Percentiles rank a stretch among this genome's conserved stretches.
Evolutionary conservation across 1,140 invertebrate species (phyloP).

Genomic region (Ceratina japonica): DNA sequence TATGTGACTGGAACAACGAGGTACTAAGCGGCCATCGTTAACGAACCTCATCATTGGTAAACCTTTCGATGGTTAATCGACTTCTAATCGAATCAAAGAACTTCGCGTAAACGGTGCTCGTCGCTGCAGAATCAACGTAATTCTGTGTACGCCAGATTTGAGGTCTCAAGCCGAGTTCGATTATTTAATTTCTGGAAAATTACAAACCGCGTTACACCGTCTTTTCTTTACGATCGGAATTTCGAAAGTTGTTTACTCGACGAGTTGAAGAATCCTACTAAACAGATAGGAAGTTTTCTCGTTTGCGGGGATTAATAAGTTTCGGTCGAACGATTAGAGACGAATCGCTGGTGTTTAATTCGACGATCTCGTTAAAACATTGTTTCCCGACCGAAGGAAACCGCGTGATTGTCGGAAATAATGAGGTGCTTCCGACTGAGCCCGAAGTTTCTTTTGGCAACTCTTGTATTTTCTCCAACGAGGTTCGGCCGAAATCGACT

Average conservation of each 20-base stretch:
- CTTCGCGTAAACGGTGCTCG: neutral
- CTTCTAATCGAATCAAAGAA: constrained; percentile 13
- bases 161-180: too few relatives aligned
- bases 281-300: constrained; percentile 16
- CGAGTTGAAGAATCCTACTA: constrained; percentile 9
- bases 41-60: neutral
- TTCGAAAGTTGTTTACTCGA: neutral
- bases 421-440: too few relatives aligned
- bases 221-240: neutral
- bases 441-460: too few relatives aligned
- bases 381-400: neutral
- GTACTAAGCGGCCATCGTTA: constrained; percentile 2
- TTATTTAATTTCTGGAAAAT: neutral
- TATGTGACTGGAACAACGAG: constrained; percentile 9
- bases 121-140: constrained; percentile 8
- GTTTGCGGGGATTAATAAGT: constrained; percentile 29
- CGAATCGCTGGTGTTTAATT: constrained; percentile 3
- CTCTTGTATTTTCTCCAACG: too few relatives aligned
- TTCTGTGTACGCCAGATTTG: neutral
- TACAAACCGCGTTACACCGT: neutral
- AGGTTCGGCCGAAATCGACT: too few relatives aligned
- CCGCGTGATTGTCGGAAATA: too few relatives aligned
- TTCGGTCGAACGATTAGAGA: neutral
- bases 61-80: constrained; percentile 8
- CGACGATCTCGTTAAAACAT: neutral